Evolutionary conservation across 2,797 vertebrate species (phyloP).

Genomic region (Sebastes trivittatus): DNA sequence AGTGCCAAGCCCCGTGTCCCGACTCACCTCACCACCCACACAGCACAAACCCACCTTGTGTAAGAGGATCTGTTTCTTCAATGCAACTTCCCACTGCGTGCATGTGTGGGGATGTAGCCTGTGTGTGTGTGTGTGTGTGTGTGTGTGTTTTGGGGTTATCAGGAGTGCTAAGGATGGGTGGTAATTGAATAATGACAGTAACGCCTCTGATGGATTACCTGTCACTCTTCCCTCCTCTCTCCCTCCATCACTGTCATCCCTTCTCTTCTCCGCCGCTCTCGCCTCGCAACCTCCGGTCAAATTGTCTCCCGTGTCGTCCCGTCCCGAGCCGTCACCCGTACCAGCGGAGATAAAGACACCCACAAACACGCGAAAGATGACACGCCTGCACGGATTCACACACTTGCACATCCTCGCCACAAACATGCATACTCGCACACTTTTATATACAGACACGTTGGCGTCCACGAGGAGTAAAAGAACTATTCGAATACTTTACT

Average conservation of each 20-base stretch:
- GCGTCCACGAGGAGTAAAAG: background rate
- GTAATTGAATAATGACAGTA: slow-evolving; percentile 85
- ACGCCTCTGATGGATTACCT: slow-evolving; percentile 80
- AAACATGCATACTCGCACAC: background rate
- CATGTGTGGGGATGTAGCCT: background rate
- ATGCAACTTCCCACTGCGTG: slow-evolving; percentile 33
- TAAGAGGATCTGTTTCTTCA: slow-evolving; percentile 47
- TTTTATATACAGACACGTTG: no score
- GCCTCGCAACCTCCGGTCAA: slow-evolving; percentile 56
- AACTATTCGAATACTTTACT: background rate
- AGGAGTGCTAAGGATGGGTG: slow-evolving; percentile 76
- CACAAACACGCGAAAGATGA: slow-evolving; percentile 5
- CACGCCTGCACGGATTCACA: background rate
- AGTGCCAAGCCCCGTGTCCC: slow-evolving; percentile 53
- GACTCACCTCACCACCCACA: slow-evolving; percentile 62
- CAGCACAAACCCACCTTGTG: slow-evolving; percentile 51
- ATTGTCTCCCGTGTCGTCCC: slow-evolving; percentile 30
- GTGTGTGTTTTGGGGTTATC: slow-evolving; percentile 50
- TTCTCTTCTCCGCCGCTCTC: slow-evolving; percentile 41
- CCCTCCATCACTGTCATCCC: slow-evolving; percentile 80
- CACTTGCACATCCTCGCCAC: background rate
- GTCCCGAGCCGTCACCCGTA: slow-evolving; percentile 38
- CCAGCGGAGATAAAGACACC: slow-evolving; percentile 52
- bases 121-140: background rate
- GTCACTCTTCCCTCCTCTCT: slow-evolving; percentile 67